Evolutionary conservation across 2,888 invertebrate genomes (phyloP), one percentile per base, ranked within the genome.

Genomic region (Torymus auratus): DNA sequence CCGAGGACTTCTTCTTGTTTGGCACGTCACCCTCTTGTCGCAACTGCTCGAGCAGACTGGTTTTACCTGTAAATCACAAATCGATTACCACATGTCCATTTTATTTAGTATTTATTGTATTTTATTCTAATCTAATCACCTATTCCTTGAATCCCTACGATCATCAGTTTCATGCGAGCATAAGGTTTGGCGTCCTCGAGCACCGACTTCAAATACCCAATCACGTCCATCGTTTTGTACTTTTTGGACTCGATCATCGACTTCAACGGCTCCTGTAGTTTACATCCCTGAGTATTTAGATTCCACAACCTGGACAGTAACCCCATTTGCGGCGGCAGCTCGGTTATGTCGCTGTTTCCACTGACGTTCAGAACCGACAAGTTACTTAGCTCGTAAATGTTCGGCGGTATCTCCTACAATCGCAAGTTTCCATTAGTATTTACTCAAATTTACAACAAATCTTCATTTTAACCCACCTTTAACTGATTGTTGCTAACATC

Each of bases 281-380:
- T 93, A 88, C 99, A 99, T 2, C 97, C 97, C 62, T 95, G 94
- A 2, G 98, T 96, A 91, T 97, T 98, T 58, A 99, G 92, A 91
- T 98, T 99, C 99, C 99, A 99, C 58, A 99, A 93, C n/a, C 98
- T 94, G 0, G 96, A 96, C 2, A 99, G 93, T 10, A 98, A 92
- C 0, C 99, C 99, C 94, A 99, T 96, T 91, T 98, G 97, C 0
- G 99, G 96, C 0, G 99, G 99, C 74, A 99, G 93, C 88, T 98
- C 96, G 5, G 94, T 94, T 73, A 98, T 94, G 58, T 97, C 97
- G 85, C 92, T 91, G 88, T 98, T 98, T 64, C 96, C 95, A 87
- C 97, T 96, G 68, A 99, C 94, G 90, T 98, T 99, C 58, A 99
- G 93, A 58, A 99, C 98, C n/a, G 98, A 97, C 2, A 99, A 92